Base-by-base conservation (phyloP, 2,797 vertebrate species). In the Acipenser transmontanus region DNA sequence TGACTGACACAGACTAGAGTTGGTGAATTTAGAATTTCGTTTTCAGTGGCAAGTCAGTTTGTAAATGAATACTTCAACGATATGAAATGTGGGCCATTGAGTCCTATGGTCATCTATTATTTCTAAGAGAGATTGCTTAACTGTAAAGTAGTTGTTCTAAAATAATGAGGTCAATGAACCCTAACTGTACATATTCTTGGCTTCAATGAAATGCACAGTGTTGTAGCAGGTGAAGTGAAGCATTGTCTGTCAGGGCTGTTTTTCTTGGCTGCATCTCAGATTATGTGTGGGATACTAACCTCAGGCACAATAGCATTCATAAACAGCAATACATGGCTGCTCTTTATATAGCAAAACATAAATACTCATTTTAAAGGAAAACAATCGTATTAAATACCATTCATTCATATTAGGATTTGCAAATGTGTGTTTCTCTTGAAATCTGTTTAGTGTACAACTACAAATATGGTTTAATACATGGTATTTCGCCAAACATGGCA, bases 241-340 rank as follows among this genome's bases (percentile, higher is more conserved):
- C 94, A 96, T 95, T 97, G 94, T 97, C 93, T 95, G 93, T 95
- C 92, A 93, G 90, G 91, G 88, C 91, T 95, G 94, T 94, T 97
- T 97, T 96, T 95, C 92, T 96, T 98, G 97, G 95, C 97, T 93
- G 91, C 90, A 87, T 92, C 93, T 94, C 95, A 96, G 93, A 96
- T 95, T 97, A 93, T 93, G 93, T 93, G 95, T 93, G 93, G 93
- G 93, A 97, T 94, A 92, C 91, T 97, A 89, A 95, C 95, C 95
- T 88, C 91, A 81, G 95, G 94, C 95, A 92, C 93, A 93, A 94
- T 93, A 89, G 93, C 92, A 90, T 91, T 93, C 93, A 93, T 91
- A 95, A 93, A 95, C 88, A 89, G 86, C 89, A 89, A 85, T 86
- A 91, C 89, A 89, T 89, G 89, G 90, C 93, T 94, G 91, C 89